Evolutionary conservation across 1,140 invertebrate species (phyloP).

Genomic region (Epicauta chinensis): DNA sequence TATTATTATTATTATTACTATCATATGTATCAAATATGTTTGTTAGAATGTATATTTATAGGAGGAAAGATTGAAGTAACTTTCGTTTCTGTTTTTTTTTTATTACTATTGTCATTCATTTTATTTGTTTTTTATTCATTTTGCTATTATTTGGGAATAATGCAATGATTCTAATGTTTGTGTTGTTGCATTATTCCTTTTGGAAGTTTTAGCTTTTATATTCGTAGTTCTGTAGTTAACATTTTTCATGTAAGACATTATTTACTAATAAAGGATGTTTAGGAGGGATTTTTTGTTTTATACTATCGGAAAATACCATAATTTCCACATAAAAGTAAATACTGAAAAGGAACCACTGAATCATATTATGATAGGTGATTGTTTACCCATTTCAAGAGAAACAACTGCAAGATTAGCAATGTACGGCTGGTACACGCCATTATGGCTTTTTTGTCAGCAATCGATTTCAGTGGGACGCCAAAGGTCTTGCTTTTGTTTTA

Average conservation of each 20-base stretch:
- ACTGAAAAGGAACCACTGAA: too few species aligned
- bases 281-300: not conserved
- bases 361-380: too few species aligned
- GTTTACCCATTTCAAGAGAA: too few species aligned
- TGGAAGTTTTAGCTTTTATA: not conserved
- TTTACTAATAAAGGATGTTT: constrained; percentile 9
- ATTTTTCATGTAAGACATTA: constrained; percentile 4
- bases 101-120: too few species aligned
- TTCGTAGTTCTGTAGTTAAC: not conserved
- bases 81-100: not conserved
- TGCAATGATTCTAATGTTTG: not conserved
- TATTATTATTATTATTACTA: not conserved
- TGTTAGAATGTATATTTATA: constrained; percentile 3
- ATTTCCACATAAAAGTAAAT: constrained; percentile 6
- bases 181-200: constrained; percentile 2
- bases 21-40: constrained; percentile 5
- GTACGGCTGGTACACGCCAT: too few species aligned
- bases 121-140: too few species aligned
- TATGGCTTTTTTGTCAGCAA: too few species aligned
- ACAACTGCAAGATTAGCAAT: too few species aligned
- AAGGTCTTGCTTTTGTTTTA: too few species aligned
- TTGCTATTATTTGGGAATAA: too few species aligned
- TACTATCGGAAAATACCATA: not conserved
- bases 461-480: too few species aligned
- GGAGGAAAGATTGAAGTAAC: not conserved